Conservation (phyloP, 2,888 invertebrate species). For the Tachina fera region DNA sequence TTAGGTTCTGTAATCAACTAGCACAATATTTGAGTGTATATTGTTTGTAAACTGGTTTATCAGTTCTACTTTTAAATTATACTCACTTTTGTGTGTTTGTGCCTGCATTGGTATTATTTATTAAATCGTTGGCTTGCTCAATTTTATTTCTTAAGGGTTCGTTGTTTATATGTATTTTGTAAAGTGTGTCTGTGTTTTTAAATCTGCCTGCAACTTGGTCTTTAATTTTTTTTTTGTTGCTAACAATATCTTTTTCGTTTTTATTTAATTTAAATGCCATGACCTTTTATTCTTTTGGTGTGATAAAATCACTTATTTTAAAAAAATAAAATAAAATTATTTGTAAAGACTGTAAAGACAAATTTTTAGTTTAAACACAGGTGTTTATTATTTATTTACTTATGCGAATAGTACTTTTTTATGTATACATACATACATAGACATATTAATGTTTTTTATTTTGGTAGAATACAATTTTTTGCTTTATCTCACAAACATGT, state of each 20-base stretch:
- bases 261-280: conserved; percentile 56
- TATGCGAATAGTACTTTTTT: conserved; percentile 5
- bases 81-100: too few relatives aligned
- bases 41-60: too few relatives aligned
- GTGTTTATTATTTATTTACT: conserved; percentile 52
- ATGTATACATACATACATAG: not conserved
- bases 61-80: too few relatives aligned
- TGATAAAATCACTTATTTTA: conserved; percentile 55
- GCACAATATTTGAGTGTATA: too few relatives aligned
- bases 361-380: conserved; percentile 55
- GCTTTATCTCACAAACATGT: conserved; percentile 35
- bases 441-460: not conserved
- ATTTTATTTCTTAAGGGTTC: conserved; percentile 33
- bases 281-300: conserved; percentile 61
- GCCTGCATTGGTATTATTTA: not conserved
- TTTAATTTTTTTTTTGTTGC: not conserved
- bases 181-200: not conserved
- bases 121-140: conserved; percentile 14
- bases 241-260: conserved; percentile 14
- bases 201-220: not conserved
- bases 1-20: too few relatives aligned
- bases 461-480: conserved; percentile 44
- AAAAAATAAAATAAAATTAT: conserved; percentile 29
- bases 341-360: conserved; percentile 18
- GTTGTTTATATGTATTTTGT: conserved; percentile 6